Percentiles rank a stretch among this genome's conserved stretches.
phyloP scores from a whole-genome alignment of 2,797 vertebrate genomes.

The Megalops cyprinoides region DNA sequence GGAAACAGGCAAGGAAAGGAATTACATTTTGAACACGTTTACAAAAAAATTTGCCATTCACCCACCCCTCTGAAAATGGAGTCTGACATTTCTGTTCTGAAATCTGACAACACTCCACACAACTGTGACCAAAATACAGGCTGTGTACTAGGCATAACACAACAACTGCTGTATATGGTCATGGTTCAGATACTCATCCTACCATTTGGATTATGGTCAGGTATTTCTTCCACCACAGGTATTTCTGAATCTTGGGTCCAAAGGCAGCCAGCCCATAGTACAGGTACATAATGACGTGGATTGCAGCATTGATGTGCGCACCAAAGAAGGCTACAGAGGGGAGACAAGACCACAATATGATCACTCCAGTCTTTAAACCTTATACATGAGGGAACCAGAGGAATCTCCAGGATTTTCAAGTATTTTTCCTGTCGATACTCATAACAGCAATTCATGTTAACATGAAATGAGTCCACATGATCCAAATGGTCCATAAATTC shows the following conservation, averaged over 20 bases:
- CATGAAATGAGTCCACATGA: too few species aligned
- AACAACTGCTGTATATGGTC: too few species aligned
- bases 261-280: constrained; percentile 93
- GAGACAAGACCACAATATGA: background rate
- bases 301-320: constrained; percentile 88
- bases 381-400: too few species aligned
- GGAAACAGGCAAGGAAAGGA: constrained; percentile 42
- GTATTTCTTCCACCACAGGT: constrained; percentile 97
- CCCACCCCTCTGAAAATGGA: background rate
- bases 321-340: constrained; percentile 86
- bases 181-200: too few species aligned
- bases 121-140: too few species aligned
- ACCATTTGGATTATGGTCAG: constrained; percentile 95
- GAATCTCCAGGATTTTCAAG: too few species aligned
- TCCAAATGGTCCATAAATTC: too few species aligned
- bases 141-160: too few species aligned
- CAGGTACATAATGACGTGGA: constrained; percentile 93
- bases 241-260: constrained; percentile 93
- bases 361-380: too few species aligned
- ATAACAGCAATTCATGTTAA: too few species aligned
- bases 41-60: background rate
- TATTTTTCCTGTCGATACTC: too few species aligned
- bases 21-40: too few species aligned
- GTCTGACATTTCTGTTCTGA: background rate
- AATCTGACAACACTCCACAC: background rate